Base-by-base conservation (phyloP, 1,140 invertebrate species). In the Atta cephalotes region DNA sequence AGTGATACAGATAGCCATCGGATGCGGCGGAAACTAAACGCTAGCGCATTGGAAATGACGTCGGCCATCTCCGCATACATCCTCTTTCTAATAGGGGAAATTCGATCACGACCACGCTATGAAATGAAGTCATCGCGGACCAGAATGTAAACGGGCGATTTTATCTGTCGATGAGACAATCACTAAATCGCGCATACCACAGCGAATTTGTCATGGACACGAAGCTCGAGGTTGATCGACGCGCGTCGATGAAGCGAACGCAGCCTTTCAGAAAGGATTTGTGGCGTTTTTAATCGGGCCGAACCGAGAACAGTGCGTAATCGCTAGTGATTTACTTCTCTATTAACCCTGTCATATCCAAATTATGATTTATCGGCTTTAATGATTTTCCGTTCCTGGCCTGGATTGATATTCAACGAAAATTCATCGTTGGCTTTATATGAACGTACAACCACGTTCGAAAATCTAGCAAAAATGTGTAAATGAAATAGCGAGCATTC, bases 11-110 rank as follows among this genome's bases (percentile, higher is more conserved):
- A 93, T 90, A 89, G 91, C 79, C 66, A 85, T 80, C 92, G 93
- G 92, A 94, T 88, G 88, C 78, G 85, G 68, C 93, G 93, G 93
- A 94, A 94, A 94, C 94, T 94, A 93, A 93, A 94, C 92, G 92
- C 92, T 92, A 87, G 92, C 90, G 88, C 85, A 39, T 88, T 92
- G 93, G 93, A 94, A 93, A 94, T 94, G 92, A 93, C 90, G 92
- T 89, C 85, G 90, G 89, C 88, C 90, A 92, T 90, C 93, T 90
- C 87, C 70, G 90, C 88, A 88, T 87, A 89, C 89, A 90, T 92
- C 91, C 91, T 81, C 90, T 87, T 89, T 89, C 87, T 76, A 82
- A 81, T 77, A 68, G 68, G 78, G 85, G 85, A 91, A 92, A 92
- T 92, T 89, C 84, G 91, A 93, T 92, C 90, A 89, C 72, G 72